Evolutionary conservation across 2,797 vertebrate species (phyloP).

Genomic region (Sylvia borin): DNA sequence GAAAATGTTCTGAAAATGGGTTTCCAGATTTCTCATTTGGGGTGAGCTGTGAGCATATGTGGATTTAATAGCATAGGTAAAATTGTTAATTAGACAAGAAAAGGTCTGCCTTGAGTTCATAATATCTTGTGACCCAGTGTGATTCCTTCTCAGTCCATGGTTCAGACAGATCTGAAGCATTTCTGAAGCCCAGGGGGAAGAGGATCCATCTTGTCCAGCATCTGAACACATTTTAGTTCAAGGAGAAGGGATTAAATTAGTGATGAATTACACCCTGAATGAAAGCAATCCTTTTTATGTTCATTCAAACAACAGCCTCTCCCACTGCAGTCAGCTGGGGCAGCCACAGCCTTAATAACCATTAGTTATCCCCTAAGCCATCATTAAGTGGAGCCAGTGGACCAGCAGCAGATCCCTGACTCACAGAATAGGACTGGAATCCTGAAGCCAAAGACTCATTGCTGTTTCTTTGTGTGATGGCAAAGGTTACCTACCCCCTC

Average conservation of each 20-base stretch:
- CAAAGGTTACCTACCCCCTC: not conserved
- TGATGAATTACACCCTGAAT: not conserved
- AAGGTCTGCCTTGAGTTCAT: not conserved
- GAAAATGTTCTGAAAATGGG: slow-evolving; percentile 9
- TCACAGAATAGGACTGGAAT: not conserved
- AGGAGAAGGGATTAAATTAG: not conserved
- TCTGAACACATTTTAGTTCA: not conserved
- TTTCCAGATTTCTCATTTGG: slow-evolving; percentile 27
- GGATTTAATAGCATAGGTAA: not conserved
- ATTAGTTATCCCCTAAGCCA: not conserved
- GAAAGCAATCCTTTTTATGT: not conserved
- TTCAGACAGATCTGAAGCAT: not conserved
- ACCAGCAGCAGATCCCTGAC: not conserved
- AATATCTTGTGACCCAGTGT: not conserved
- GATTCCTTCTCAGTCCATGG: not conserved
- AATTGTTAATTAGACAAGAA: slow-evolving; percentile 12
- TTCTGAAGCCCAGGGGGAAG: not conserved
- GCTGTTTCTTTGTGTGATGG: not conserved
- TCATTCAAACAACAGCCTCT: not conserved
- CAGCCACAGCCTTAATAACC: not conserved
- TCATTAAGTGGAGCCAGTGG: not conserved
- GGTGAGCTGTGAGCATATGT: not conserved
- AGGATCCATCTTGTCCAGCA: not conserved
- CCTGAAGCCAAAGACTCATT: not conserved
- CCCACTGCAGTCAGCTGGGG: not conserved